phyloP scores from a whole-genome alignment of 2,888 invertebrate genomes.

The Brachypterus glaber region DNA sequence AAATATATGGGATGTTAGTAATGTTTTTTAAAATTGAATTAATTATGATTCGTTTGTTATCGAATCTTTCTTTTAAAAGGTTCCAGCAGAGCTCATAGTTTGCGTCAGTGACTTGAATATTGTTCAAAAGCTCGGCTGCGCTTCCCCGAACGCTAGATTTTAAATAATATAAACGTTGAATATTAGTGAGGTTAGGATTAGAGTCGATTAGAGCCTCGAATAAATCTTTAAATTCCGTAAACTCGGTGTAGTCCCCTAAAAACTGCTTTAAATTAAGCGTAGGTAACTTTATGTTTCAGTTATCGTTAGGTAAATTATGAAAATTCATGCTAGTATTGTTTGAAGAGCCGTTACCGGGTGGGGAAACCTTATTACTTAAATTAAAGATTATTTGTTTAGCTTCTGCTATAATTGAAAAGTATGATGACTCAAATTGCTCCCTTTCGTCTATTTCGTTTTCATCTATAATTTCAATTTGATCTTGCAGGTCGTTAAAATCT shows the following conservation, averaged over 20 bases:
- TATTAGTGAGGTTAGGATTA: constrained; percentile 2
- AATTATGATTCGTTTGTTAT: constrained; percentile 10
- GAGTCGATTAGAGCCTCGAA: constrained; percentile 5
- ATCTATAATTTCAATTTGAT: not conserved
- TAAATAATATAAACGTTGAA: constrained; percentile 9
- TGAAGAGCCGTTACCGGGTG: not conserved
- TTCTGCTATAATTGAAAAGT: not conserved
- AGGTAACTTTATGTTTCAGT: not conserved
- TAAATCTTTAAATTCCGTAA: constrained; percentile 5
- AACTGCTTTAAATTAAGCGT: not conserved
- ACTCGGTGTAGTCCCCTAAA: not conserved
- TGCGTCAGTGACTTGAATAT: constrained; percentile 1
- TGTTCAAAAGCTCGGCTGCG: not conserved
- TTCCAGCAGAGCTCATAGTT: constrained; percentile 9
- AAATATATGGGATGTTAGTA: constrained; percentile 6
- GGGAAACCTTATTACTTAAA: not conserved
- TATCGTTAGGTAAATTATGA: no score
- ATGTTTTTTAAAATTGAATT: constrained; percentile 7
- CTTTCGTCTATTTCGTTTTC: not conserved
- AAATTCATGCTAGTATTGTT: no score
- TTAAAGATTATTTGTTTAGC: not conserved
- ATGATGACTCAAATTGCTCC: not conserved
- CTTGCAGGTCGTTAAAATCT: not conserved
- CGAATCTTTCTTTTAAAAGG: constrained; percentile 6
- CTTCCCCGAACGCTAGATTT: constrained; percentile 5